These are phyloP conservation scores for Alligator sinensis DNA, from an alignment of 2,113 vertebrate genomes.

Conservation along the genomic window DNA sequence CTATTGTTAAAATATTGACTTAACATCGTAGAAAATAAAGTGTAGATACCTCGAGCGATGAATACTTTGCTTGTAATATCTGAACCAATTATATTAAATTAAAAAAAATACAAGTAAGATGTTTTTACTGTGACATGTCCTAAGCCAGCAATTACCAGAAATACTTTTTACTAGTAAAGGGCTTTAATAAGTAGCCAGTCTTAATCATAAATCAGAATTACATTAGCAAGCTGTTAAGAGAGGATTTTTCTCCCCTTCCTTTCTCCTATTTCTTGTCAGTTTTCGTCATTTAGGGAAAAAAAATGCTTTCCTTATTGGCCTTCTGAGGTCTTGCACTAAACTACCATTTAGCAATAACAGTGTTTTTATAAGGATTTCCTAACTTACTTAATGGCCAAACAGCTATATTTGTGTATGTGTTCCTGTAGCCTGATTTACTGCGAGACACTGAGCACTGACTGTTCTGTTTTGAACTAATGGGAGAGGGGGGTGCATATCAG, in stretches of 20 bases:
- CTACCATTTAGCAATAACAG: not conserved
- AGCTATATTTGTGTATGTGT: not conserved
- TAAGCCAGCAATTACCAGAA: conserved; percentile 14
- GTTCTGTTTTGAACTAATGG: no score
- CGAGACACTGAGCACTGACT: no score
- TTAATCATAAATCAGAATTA: conserved; percentile 22
- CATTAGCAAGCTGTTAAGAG: not conserved
- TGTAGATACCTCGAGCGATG: not conserved
- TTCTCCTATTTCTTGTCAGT: not conserved
- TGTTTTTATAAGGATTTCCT: not conserved
- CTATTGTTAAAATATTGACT: accelerated
- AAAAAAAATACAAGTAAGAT: not conserved
- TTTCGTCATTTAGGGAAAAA: not conserved
- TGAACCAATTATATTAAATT: conserved; percentile 30
- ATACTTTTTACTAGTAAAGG: not conserved
- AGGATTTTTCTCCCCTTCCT: accelerated
- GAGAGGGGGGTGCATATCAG: no score
- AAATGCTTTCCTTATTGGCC: not conserved
- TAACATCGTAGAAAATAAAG: accelerated
- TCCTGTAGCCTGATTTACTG: not conserved
- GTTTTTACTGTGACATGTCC: not conserved
- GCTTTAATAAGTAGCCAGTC: not conserved
- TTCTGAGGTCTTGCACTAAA: accelerated
- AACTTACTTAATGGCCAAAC: not conserved
- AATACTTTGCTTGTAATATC: not conserved